Evolutionary conservation across 1,140 invertebrate species (phyloP).

Genomic region (Neodiprion pinetum): DNA sequence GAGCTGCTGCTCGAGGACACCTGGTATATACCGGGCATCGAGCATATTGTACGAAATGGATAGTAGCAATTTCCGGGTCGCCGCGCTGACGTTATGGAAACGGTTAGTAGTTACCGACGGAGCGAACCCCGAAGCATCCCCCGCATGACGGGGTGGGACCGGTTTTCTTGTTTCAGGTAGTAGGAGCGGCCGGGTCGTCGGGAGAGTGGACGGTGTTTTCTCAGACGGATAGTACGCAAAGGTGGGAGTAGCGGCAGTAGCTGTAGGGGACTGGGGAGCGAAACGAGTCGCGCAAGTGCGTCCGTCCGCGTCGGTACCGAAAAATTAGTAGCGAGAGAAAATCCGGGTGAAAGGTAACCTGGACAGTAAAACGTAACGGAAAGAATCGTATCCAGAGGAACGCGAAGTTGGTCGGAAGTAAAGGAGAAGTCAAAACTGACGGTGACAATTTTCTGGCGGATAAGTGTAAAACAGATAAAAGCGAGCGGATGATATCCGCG

Average conservation of each 20-base stretch:
- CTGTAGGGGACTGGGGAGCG: neutral
- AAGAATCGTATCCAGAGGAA: neutral
- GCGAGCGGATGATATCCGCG: too few relatives aligned
- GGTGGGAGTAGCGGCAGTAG: slow-evolving; percentile 6
- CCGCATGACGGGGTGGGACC: neutral
- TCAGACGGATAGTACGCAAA: neutral
- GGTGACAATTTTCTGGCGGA: too few relatives aligned
- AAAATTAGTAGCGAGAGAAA: neutral
- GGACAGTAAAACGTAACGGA: neutral
- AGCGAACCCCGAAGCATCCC: neutral
- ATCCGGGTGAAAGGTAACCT: neutral
- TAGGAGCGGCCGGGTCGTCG: neutral
- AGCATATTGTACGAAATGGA: neutral
- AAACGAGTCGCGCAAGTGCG: slow-evolving; percentile 1
- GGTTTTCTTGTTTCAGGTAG: neutral
- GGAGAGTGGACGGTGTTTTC: neutral
- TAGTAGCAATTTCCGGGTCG: neutral
- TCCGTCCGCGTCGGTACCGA: slow-evolving; percentile 3
- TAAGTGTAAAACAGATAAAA: too few relatives aligned
- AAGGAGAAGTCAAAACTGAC: too few relatives aligned
- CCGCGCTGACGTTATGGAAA: neutral
- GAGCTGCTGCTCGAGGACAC: too few relatives aligned
- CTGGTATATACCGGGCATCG: too few relatives aligned
- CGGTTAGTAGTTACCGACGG: neutral
- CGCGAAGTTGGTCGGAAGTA: neutral